Percentiles rank a stretch among this genome's conserved stretches.
These are phyloP conservation scores for Cantharis rufa DNA, from an alignment of 2,888 invertebrate species.

Conservation along the genomic window DNA sequence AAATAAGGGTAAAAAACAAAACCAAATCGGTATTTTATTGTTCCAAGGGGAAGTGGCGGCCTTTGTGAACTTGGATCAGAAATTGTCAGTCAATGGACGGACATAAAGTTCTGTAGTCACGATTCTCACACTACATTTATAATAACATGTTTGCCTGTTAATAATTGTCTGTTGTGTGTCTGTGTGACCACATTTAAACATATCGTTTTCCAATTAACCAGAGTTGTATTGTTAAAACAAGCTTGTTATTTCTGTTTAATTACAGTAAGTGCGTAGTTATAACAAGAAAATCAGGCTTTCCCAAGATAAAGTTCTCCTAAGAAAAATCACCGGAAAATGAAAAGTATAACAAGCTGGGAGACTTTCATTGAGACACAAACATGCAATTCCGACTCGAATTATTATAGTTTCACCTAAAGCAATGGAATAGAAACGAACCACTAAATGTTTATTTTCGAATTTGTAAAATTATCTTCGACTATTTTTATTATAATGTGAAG, in stretches of 20 bases:
- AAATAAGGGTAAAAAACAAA: background rate
- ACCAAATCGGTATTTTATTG: background rate
- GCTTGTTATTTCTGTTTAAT: background rate
- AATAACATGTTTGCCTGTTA: background rate
- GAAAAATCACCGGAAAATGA: background rate
- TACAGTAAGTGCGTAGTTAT: background rate
- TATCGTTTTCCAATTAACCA: background rate
- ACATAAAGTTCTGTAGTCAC: background rate
- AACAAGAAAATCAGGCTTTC: background rate
- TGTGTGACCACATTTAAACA: background rate
- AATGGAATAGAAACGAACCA: background rate
- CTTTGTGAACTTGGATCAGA: background rate
- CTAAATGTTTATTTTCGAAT: background rate
- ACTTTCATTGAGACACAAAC: background rate
- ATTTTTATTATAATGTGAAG: background rate
- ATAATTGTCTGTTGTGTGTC: background rate
- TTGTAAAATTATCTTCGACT: background rate
- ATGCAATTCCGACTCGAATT: background rate
- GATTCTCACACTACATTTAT: background rate
- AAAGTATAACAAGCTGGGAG: background rate
- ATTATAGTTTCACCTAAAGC: background rate
- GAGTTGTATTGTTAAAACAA: background rate
- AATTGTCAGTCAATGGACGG: background rate
- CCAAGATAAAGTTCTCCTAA: background rate
- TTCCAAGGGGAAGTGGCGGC: background rate